Conservation (phyloP, 2,113 vertebrate genomes). For the Megaleporinus macrocephalus region DNA sequence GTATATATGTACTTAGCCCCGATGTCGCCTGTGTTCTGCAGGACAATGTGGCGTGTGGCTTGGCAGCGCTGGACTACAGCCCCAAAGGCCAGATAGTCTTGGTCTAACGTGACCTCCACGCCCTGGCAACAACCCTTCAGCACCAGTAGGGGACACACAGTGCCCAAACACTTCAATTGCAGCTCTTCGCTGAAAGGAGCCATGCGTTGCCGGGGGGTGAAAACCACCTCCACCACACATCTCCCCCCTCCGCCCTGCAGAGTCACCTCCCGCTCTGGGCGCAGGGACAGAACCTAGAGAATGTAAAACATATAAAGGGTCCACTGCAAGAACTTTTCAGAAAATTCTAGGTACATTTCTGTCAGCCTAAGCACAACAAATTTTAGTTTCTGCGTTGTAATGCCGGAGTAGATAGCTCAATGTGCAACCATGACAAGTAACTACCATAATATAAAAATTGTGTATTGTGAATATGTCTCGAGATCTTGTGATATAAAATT, state of each 20-base stretch:
- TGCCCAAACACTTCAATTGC: constrained; percentile 75
- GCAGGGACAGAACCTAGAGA: constrained; percentile 67
- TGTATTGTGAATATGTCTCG: no score
- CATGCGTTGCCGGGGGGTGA: constrained; percentile 74
- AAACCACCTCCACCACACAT: constrained; percentile 79
- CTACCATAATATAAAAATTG: no score
- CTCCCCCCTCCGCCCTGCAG: constrained; percentile 76
- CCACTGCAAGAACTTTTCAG: not conserved
- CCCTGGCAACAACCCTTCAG: constrained; percentile 85
- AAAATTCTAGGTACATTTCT: not conserved
- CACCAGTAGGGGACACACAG: constrained; percentile 78
- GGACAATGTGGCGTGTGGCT: constrained; percentile 69
- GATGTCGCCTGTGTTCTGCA: constrained; percentile 82
- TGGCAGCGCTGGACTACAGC: constrained; percentile 77
- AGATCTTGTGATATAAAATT: no score
- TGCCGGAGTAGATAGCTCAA: no score
- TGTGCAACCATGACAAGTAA: no score
- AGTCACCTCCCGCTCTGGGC: constrained; percentile 69
- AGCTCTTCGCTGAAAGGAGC: constrained; percentile 79
- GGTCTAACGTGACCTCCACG: constrained; percentile 81
- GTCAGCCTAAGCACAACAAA: not conserved
- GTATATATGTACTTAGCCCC: constrained; percentile 75
- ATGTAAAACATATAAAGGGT: not conserved
- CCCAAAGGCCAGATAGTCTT: constrained; percentile 84
- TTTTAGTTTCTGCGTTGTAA: no score